These are phyloP conservation scores for Chydorus sphaericus DNA, from an alignment of 2,888 invertebrate genomes.

Conservation along the genomic window DNA sequence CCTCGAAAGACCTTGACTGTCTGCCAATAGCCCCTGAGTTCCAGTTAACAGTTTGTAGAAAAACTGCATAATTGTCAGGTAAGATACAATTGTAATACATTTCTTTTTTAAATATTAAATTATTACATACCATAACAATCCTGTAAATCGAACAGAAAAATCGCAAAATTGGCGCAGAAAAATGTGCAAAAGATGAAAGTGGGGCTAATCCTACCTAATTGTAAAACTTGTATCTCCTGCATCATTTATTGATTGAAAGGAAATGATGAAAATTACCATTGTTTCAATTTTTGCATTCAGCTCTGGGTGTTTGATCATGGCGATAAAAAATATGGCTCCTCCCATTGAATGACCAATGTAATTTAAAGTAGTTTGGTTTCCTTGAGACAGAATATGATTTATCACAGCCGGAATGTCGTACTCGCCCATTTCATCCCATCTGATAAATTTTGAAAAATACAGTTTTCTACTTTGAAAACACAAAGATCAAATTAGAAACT, in stretches of 20 bases:
- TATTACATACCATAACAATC: too few relatives aligned
- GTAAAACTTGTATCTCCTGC: too few relatives aligned
- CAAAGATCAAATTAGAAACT: not conserved
- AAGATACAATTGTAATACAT: too few relatives aligned
- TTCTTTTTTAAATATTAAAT: too few relatives aligned
- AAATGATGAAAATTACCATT: constrained; percentile 15
- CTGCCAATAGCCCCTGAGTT: not conserved
- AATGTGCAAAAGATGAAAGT: not conserved
- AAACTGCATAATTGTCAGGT: not conserved
- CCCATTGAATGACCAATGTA: constrained; percentile 45
- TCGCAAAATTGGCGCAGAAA: not conserved
- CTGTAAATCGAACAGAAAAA: too few relatives aligned
- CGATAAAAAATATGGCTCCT: constrained; percentile 30
- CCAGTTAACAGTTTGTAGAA: not conserved
- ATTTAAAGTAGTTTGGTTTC: constrained; percentile 36
- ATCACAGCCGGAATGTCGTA: constrained; percentile 41
- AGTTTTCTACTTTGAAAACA: not conserved
- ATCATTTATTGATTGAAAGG: not conserved
- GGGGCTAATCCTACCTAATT: not conserved
- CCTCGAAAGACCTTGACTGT: not conserved
- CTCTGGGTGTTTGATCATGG: constrained; percentile 20
- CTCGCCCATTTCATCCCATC: constrained; percentile 34
- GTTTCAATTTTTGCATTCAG: constrained; percentile 22
- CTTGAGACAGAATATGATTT: constrained; percentile 34
- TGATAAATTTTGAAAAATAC: not conserved